Evolutionary conservation across 2,888 invertebrate species (phyloP).

Genomic region (Brachylomia viminalis): DNA sequence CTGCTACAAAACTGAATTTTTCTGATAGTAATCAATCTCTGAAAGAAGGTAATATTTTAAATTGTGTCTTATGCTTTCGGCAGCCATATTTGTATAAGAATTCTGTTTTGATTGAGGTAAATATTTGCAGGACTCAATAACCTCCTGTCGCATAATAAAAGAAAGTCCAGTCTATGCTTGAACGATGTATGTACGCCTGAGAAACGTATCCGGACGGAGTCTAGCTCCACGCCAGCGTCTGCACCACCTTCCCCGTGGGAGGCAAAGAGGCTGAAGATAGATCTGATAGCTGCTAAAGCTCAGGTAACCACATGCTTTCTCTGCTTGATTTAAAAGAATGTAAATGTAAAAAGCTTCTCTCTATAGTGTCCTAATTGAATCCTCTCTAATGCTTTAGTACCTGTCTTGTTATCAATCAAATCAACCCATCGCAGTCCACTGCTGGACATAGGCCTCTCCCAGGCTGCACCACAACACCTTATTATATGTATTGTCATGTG

Average conservation of each 20-base stretch:
- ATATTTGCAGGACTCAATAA: slow-evolving; percentile 78
- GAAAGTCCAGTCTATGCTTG: slow-evolving; percentile 81
- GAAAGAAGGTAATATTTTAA: slow-evolving; percentile 80
- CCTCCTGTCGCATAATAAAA: slow-evolving; percentile 81
- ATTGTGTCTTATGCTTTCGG: background rate
- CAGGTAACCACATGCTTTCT: slow-evolving; percentile 78
- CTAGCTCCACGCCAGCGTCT: slow-evolving; percentile 72
- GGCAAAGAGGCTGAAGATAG: slow-evolving; percentile 91
- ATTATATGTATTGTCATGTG: background rate
- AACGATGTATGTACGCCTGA: slow-evolving; percentile 79
- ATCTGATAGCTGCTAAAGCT: slow-evolving; percentile 91
- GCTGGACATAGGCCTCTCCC: no score
- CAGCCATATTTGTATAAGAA: background rate
- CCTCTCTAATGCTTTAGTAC: background rate
- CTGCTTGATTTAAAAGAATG: background rate
- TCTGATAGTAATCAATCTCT: slow-evolving; percentile 86
- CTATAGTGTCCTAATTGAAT: background rate
- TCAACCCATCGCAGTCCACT: no score
- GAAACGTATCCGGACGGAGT: slow-evolving; percentile 83
- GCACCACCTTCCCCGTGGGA: slow-evolving; percentile 92
- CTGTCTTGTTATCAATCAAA: no score
- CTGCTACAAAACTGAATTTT: slow-evolving; percentile 86
- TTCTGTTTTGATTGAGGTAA: background rate
- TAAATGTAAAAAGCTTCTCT: background rate
- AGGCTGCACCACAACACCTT: no score